Percentiles rank a stretch among this genome's conserved stretches.
phyloP scores from a whole-genome alignment of 2,888 invertebrate genomes.

The Macrosoma leucophasiata region DNA sequence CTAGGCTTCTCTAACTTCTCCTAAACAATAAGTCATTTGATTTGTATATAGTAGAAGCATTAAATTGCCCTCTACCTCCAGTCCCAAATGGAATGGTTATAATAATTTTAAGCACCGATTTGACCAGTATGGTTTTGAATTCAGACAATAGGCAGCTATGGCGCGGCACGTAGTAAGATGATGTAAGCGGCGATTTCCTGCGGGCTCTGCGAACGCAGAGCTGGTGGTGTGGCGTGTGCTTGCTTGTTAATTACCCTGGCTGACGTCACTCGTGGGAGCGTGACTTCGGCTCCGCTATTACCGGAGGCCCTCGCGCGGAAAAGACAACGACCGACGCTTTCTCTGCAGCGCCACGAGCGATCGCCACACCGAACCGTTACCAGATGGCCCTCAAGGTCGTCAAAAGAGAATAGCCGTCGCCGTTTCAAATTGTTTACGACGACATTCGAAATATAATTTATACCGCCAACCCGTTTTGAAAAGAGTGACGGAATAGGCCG shows the following conservation, averaged over 20 bases:
- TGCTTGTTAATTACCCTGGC: constrained; percentile 60
- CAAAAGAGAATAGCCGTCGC: background rate
- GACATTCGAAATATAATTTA: constrained; percentile 6
- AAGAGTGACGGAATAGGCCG: too few relatives aligned
- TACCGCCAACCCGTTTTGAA: constrained; percentile 15
- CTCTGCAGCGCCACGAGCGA: constrained; percentile 46
- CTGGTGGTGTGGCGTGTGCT: constrained; percentile 44
- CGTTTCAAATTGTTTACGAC: constrained; percentile 2
- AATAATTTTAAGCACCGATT: constrained; percentile 1
- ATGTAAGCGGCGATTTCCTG: constrained; percentile 69
- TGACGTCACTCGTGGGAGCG: constrained; percentile 64
- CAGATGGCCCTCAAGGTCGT: constrained; percentile 42
- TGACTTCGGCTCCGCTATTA: constrained; percentile 53
- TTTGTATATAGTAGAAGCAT: too few relatives aligned
- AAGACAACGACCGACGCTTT: constrained; percentile 72
- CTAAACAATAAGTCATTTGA: too few relatives aligned
- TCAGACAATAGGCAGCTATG: constrained; percentile 41
- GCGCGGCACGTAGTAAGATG: constrained; percentile 50
- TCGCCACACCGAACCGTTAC: constrained; percentile 34
- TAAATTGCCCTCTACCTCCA: too few relatives aligned
- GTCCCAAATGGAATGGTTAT: too few relatives aligned
- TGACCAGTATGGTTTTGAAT: constrained; percentile 14
- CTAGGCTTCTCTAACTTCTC: too few relatives aligned
- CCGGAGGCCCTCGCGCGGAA: constrained; percentile 66
- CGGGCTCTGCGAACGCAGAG: constrained; percentile 41